A percentile compares a stretch with the other conserved stretches of the same genome.
These are phyloP conservation scores for Bolinopsis microptera DNA, from an alignment of 37 sponge, comb jelly and placozoan genomes.

Conservation along the genomic window DNA sequence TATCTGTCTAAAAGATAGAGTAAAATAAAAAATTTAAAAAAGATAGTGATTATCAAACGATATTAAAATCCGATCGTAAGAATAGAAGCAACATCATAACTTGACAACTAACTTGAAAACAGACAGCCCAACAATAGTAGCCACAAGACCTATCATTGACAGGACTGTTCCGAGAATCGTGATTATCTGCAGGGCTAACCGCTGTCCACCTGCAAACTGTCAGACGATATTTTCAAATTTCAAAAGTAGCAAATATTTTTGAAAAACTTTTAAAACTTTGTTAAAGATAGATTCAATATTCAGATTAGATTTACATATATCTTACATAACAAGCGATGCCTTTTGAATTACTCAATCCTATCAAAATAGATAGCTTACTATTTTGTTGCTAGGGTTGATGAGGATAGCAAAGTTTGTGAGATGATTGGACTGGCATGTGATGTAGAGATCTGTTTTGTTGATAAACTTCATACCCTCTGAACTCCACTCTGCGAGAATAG, in stretches of 20 bases:
- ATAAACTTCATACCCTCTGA: conserved; percentile 11
- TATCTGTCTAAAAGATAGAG: not conserved
- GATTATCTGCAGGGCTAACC: not conserved
- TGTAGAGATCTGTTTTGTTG: not conserved
- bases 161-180: not conserved
- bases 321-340: too few species aligned
- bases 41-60: too few species aligned
- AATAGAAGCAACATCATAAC: too few species aligned
- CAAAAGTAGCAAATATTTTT: too few species aligned
- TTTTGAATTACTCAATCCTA: too few species aligned
- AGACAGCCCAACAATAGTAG: conserved; percentile 5
- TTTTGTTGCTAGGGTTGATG: conserved; percentile 6
- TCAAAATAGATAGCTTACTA: too few species aligned
- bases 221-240: not conserved
- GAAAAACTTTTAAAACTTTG: too few species aligned
- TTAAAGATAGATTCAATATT: too few species aligned
- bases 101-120: conserved; percentile 16
- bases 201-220: not conserved
- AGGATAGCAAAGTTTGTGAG: conserved; percentile 51
- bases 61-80: too few species aligned
- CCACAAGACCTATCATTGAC: not conserved
- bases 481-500: conserved; percentile 37
- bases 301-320: too few species aligned
- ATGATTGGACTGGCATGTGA: not conserved
- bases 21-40: not conserved